These are phyloP conservation scores for Hydropsyche betteni DNA, from an alignment of 2,888 invertebrate genomes.

Conservation along the genomic window DNA sequence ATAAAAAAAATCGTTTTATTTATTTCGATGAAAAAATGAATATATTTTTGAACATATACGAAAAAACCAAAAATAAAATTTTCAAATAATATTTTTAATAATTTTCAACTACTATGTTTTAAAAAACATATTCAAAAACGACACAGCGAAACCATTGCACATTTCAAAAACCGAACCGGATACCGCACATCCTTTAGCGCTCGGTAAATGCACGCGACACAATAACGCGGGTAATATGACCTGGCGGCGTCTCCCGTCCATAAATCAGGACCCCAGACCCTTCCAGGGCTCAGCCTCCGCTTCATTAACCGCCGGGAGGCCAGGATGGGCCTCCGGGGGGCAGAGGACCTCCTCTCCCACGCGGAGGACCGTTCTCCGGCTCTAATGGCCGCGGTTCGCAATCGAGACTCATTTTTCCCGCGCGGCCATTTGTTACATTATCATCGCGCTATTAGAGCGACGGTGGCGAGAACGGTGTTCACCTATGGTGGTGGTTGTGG, in stretches of 20 bases:
- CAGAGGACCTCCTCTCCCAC: too few relatives aligned
- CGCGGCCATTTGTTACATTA: conserved; percentile 22
- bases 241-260: conserved; percentile 31
- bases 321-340: too few relatives aligned
- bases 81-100: too few relatives aligned
- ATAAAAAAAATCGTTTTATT: too few relatives aligned
- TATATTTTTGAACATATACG: too few relatives aligned
- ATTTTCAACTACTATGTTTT: too few relatives aligned
- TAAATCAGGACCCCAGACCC: conserved; percentile 22
- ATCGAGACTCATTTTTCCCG: conserved; percentile 24
- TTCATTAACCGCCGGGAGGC: conserved; percentile 3
- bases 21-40: too few relatives aligned
- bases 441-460: conserved; percentile 9
- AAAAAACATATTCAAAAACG: too few relatives aligned
- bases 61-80: too few relatives aligned
- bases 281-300: not conserved
- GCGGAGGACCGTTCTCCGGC: not conserved
- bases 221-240: conserved; percentile 35
- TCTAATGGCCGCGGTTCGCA: conserved; percentile 22
- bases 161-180: not conserved
- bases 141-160: too few relatives aligned
- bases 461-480: not conserved
- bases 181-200: not conserved
- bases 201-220: conserved; percentile 13
- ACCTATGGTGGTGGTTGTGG: not conserved